These are phyloP conservation scores for Mixornis gularis DNA, from an alignment of 2,113 vertebrate species.

Conservation along the genomic window DNA sequence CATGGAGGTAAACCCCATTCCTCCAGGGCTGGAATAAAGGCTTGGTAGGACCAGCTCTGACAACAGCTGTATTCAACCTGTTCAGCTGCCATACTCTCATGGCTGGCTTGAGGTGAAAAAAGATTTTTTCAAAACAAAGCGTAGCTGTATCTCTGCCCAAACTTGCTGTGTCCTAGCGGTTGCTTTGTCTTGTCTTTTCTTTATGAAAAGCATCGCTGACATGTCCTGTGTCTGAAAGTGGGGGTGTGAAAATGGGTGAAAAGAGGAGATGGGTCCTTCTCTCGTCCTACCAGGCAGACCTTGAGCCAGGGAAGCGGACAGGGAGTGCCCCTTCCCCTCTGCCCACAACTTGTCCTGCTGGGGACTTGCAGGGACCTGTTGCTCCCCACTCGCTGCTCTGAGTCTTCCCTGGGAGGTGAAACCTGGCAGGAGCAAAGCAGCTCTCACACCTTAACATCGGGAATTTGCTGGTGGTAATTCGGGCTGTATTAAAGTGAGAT, in stretches of 20 bases:
- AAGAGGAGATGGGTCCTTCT: neutral
- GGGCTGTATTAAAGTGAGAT: neutral
- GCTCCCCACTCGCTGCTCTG: accelerated
- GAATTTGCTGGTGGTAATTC: neutral
- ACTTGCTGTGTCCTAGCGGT: neutral
- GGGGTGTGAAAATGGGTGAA: neutral
- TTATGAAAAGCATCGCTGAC: neutral
- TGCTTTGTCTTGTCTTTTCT: neutral
- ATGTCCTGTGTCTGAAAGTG: neutral
- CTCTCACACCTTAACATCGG: neutral
- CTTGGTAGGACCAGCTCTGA: neutral
- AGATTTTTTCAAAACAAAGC: neutral
- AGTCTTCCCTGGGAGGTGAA: neutral
- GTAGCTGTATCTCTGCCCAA: neutral
- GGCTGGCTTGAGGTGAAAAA: neutral
- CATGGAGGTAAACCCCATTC: neutral
- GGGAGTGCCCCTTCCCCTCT: neutral
- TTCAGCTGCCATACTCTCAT: accelerated
- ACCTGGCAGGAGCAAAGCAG: neutral
- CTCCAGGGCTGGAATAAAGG: neutral
- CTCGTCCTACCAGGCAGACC: neutral
- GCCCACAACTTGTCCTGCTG: neutral
- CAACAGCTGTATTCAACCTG: neutral
- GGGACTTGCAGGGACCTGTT: neutral
- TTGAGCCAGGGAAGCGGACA: neutral